Evolutionary conservation across 2,888 invertebrate species (phyloP).

Genomic region (Drosophila glabriapex): DNA sequence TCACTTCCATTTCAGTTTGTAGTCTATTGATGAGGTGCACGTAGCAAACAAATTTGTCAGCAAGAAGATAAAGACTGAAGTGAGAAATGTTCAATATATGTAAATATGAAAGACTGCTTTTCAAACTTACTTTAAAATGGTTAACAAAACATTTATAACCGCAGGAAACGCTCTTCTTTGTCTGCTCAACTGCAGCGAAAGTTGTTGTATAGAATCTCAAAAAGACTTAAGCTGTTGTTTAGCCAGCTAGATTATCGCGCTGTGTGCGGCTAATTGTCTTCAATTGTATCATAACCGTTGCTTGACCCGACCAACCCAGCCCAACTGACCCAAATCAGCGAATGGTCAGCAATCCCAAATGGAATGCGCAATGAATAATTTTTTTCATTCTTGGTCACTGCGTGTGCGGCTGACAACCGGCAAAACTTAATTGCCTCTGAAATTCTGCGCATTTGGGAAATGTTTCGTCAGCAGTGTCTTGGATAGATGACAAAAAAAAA

Average conservation of each 20-base stretch:
- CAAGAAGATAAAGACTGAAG: constrained; percentile 16
- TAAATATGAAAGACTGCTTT: constrained; percentile 31
- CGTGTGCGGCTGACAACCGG: constrained; percentile 57
- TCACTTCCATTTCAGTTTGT: constrained; percentile 28
- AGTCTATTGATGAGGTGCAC: constrained; percentile 37
- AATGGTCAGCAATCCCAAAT: constrained; percentile 52
- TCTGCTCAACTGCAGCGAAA: constrained; percentile 46
- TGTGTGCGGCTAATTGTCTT: constrained; percentile 67
- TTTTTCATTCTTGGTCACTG: constrained; percentile 36
- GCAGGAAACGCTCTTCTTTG: constrained; percentile 21
- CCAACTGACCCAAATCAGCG: constrained; percentile 67
- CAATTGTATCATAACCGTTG: constrained; percentile 80
- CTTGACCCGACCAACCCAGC: constrained; percentile 59
- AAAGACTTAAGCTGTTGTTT: constrained; percentile 40
- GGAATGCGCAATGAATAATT: constrained; percentile 66
- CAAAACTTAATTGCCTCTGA: constrained; percentile 71
- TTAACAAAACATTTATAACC: constrained; percentile 13
- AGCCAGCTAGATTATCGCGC: constrained; percentile 47
- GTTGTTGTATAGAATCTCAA: constrained; percentile 34
- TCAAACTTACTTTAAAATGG: constrained; percentile 3
- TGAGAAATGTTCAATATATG: constrained; percentile 44
- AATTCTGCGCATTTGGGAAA: constrained; percentile 73
- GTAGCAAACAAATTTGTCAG: constrained; percentile 67
- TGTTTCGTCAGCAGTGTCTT: constrained; percentile 51
- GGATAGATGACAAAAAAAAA: constrained; percentile 58